Evolutionary conservation across 2,888 invertebrate genomes (phyloP).

Genomic region (Eupithecia exiguata): DNA sequence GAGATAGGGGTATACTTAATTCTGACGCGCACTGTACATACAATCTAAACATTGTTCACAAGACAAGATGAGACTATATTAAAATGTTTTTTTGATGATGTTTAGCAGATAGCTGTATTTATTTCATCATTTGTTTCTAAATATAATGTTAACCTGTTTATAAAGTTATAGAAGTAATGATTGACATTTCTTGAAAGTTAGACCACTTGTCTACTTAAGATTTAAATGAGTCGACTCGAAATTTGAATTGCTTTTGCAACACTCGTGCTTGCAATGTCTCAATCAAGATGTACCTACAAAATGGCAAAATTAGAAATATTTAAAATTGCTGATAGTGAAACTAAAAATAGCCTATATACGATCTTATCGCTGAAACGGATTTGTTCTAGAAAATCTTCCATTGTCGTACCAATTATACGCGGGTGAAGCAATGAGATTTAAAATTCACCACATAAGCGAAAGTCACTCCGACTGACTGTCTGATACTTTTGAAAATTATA

Average conservation of each 20-base stretch:
- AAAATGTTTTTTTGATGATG: too few relatives aligned
- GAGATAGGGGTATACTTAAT: too few relatives aligned
- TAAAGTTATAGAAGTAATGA: not conserved
- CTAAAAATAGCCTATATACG: not conserved
- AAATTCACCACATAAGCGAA: not conserved
- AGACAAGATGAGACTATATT: not conserved
- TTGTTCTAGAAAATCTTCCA: not conserved
- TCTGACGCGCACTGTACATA: too few relatives aligned
- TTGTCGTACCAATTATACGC: not conserved
- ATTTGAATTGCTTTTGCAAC: not conserved
- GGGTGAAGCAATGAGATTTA: not conserved
- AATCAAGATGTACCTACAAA: not conserved
- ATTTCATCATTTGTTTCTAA: not conserved
- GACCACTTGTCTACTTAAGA: not conserved
- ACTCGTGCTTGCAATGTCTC: not conserved
- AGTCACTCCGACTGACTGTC: not conserved
- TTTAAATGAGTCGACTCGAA: not conserved
- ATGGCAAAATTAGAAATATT: not conserved
- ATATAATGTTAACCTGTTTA: not conserved
- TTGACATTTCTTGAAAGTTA: not conserved
- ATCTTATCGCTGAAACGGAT: not conserved
- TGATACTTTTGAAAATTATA: not conserved
- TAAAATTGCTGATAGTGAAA: not conserved
- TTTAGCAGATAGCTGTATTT: not conserved
- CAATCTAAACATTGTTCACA: not conserved